These are phyloP conservation scores for Allolobophora icterica DNA, from an alignment of 2,888 invertebrate species.

Conservation along the genomic window DNA sequence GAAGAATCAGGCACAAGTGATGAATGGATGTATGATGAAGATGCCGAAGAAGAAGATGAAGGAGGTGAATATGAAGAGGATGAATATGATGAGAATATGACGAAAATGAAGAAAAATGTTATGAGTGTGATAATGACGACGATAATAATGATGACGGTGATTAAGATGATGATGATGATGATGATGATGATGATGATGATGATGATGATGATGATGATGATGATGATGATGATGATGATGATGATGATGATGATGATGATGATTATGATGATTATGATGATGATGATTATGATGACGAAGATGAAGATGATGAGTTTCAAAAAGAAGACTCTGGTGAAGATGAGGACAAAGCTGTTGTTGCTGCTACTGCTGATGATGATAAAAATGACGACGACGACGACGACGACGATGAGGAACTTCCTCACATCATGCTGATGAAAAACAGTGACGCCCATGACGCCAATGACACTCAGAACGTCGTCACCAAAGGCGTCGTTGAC, in stretches of 20 bases:
- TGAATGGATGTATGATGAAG: not conserved
- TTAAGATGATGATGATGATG: not conserved
- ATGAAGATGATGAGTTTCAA: not conserved
- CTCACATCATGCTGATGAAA: not conserved
- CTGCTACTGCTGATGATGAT: not conserved
- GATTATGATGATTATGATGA: not conserved
- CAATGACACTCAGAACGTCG: not conserved
- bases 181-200: not conserved
- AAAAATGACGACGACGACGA: not conserved
- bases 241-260: conserved; percentile 13
- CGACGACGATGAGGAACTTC: not conserved
- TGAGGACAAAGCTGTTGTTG: not conserved
- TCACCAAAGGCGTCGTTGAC: not conserved
- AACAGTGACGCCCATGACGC: not conserved
- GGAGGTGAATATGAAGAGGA: not conserved
- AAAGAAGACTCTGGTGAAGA: not conserved
- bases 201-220: not conserved
- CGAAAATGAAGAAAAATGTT: not conserved
- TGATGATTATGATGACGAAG: not conserved
- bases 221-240: not conserved
- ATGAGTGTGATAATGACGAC: not conserved
- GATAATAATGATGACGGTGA: not conserved
- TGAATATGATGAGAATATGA: conserved; percentile 2
- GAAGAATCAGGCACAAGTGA: not conserved
- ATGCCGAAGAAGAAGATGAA: not conserved